Evolutionary conservation across 2,888 invertebrate genomes (phyloP).

Genomic region (Phortica magna): DNA sequence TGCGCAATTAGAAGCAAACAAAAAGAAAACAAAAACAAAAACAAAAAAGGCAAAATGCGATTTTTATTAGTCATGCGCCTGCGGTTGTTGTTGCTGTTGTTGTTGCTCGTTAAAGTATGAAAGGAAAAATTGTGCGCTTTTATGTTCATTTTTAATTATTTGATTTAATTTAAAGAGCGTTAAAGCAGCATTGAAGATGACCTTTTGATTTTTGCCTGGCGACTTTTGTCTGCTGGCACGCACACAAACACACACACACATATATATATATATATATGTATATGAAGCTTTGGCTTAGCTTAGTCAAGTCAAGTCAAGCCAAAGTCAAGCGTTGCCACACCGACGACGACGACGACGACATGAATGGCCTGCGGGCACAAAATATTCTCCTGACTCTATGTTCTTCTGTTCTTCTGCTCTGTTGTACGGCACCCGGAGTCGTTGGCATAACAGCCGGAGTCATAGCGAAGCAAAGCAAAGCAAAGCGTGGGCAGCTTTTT

Average conservation of each 20-base stretch:
- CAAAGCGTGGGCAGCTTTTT: neutral
- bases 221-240: too few relatives aligned
- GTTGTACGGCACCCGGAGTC: too few relatives aligned
- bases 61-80: neutral
- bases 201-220: neutral
- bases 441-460: too few relatives aligned
- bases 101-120: neutral
- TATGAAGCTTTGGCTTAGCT: too few relatives aligned
- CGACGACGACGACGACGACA: neutral
- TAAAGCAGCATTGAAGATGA: neutral
- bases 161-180: neutral
- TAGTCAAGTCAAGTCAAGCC: neutral
- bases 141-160: neutral
- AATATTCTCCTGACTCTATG: too few relatives aligned
- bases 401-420: too few relatives aligned
- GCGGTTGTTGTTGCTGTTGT: neutral
- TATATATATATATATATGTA: too few relatives aligned
- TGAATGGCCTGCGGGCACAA: neutral
- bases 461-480: too few relatives aligned
- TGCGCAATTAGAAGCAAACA: too few relatives aligned
- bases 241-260: too few relatives aligned
- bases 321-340: neutral
- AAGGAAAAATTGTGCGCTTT: neutral
- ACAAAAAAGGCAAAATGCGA: too few relatives aligned
- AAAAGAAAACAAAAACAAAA: too few relatives aligned